Evolutionary conservation across 1,140 invertebrate genomes (phyloP), one percentile per base, ranked within the genome.

Genomic region (Palaemon carinicauda): DNA sequence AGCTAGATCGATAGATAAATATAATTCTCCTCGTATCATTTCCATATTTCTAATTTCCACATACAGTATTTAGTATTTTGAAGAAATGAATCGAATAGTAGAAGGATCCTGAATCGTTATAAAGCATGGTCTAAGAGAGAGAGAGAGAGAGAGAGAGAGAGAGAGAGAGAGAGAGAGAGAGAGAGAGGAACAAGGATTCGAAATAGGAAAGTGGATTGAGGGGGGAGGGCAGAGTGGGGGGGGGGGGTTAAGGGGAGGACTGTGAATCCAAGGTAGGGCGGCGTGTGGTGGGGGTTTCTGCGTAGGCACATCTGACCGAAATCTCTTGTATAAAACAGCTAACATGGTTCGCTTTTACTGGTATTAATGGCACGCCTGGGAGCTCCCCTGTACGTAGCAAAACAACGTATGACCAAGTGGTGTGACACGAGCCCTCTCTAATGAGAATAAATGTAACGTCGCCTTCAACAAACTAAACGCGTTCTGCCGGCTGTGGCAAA

Each of bases 331-430:
- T 80, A 80, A 80, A 80, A 54, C 79, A 81, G 33, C 29, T 81
- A 71, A 81, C 80, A 81, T 81, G 65, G 80, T 81, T 71, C 80
- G 31, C 41, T 15, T 71, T 65, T 50, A 81, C n/a, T 81, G 56
- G 80, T 81, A 81, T 81, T 81, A 81, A 81, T 71, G 80, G 80
- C 19, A 24, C 80, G 52, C 80, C 1, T 12, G 80, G 80, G 80
- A 81, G 33, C 14, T 50, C 33, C 33, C 80, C 21, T 60, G 82
- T 75, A 75, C 51, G 24, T 31, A 21, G 24, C 69, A 33, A 75
- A 54, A n/a, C 81, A 84, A 84, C 82, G 73, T 84, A 84, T 84
- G 82, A 84, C 51, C 71, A 56, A 84, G 82, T 60, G 73, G 52
- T 77, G 82, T 84, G 82, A 84, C 82, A 84, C 82, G 53, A 78